Evolutionary conservation across 2,888 invertebrate species (phyloP), one percentile per base, ranked within the genome.

Genomic region (Cheilosia soror): DNA sequence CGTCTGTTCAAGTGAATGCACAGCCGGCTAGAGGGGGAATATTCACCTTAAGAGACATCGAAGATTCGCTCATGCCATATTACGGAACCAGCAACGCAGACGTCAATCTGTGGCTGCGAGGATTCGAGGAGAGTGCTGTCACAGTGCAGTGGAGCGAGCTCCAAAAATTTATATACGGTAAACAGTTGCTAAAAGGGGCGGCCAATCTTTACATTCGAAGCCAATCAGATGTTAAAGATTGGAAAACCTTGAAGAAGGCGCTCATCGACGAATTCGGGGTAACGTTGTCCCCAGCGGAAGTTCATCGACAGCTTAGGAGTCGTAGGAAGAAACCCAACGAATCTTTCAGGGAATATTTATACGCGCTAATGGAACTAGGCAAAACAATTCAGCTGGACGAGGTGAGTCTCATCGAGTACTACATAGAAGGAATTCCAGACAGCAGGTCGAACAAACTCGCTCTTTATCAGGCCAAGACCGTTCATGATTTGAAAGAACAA

Each of bases 401-500:
- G 2, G 49, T 37, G 15, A 87, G 86, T 33, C 53, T 80, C 31
- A 80, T 86, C 6, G 71, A 84, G 20, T 84, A 84, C 65, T 84
- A 79, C 37, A 44, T 79, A 2, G 69, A 86, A 15, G 75, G 86
- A 4, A 69, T 73, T 15, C 73, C 73, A 9, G 80, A 83, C 20
- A 37, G 47, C 6, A 79, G 55, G 25, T 11, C 11, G 2, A 78
- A 82, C 25, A 87, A 87, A 37, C 13, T 25, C 1, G 58, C 55
- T n/a, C 40, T 87, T 25, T 83, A 80, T 37, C 83, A 80, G 60
- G 68, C 72, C 4, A 62, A 31, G 6, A 78, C 40, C 0, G 13
- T 81, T 0, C 25, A 40, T 0, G 62, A 72, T 0, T 15, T 80
- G 25, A 83, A 83, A 15, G 29, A 31, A 2, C 78, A 82, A 25